phyloP scores from a whole-genome alignment of 1,140 invertebrate species.

The Drosophila kikkawai region DNA sequence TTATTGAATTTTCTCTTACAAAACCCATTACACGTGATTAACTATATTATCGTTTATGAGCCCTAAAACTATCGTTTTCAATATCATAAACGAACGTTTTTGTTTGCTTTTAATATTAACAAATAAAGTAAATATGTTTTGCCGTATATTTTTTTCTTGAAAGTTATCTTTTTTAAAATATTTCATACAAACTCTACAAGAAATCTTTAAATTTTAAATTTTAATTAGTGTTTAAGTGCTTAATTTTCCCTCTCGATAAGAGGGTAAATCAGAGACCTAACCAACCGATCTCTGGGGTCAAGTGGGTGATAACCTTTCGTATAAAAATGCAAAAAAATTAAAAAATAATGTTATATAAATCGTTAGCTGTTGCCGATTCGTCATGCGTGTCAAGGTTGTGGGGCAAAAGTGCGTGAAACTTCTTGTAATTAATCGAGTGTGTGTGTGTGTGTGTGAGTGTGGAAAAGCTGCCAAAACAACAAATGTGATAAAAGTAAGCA shows the following conservation, averaged over 20 bases:
- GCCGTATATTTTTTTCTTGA: too few relatives aligned
- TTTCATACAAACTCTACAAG: background rate
- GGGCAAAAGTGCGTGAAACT: conserved; percentile 59
- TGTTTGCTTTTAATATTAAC: too few relatives aligned
- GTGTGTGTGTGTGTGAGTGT: conserved; percentile 3
- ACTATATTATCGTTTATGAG: too few relatives aligned
- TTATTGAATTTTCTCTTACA: too few relatives aligned
- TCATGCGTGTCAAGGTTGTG: conserved; percentile 45
- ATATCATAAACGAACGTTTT: too few relatives aligned
- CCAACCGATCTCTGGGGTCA: conserved; percentile 5
- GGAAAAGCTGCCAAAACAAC: conserved; percentile 58
- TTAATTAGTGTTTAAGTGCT: background rate
- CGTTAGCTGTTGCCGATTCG: conserved; percentile 31
- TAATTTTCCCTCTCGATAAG: background rate
- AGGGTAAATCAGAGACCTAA: background rate
- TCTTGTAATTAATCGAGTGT: conserved; percentile 55
- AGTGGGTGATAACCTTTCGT: conserved; percentile 12
- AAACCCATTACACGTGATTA: too few relatives aligned
- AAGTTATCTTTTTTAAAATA: background rate
- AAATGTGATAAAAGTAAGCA: conserved; percentile 67
- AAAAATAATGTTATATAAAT: conserved; percentile 14
- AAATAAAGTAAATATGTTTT: too few relatives aligned
- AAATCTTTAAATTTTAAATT: background rate
- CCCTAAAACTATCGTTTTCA: too few relatives aligned
- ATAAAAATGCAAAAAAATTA: background rate